A percentile compares a stretch with the other conserved stretches of the same genome.
Evolutionary conservation across 1,140 invertebrate genomes (phyloP).

Genomic region (Alviniconcha marisindica): DNA sequence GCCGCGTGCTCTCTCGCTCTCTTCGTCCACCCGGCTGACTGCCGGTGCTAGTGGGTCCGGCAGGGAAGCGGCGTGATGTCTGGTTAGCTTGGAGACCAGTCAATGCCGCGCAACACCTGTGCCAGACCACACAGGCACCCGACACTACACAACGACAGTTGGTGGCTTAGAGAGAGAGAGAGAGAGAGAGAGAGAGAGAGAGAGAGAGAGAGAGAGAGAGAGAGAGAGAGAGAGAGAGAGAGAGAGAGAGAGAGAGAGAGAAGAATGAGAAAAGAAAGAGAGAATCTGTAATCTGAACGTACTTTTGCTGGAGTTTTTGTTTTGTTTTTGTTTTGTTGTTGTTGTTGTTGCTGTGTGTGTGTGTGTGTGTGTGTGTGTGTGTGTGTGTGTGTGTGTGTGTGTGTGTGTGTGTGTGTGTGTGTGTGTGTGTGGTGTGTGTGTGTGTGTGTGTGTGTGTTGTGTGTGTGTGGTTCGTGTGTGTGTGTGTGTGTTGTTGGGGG

Average conservation of each 20-base stretch:
- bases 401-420: constrained; percentile 23
- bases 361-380: not conserved
- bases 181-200: not conserved
- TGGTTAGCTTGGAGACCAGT: not conserved
- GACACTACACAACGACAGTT: not conserved
- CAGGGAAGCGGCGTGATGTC: not conserved
- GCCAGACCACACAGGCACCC: not conserved
- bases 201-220: not conserved
- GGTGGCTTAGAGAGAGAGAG: not conserved
- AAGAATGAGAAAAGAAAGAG: not conserved
- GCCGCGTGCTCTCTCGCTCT: not conserved
- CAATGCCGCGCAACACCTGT: not conserved
- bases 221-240: not conserved
- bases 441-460: constrained; percentile 23
- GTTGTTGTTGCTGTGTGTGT: constrained; percentile 13
- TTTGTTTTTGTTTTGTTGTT: not conserved
- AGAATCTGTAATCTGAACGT: not conserved
- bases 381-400: not conserved
- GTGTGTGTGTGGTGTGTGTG: constrained; percentile 17
- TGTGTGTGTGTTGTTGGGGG: constrained; percentile 21
- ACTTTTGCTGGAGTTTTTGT: too few species aligned
- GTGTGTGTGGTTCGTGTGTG: constrained; percentile 20
- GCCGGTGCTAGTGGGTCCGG: not conserved
- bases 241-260: constrained; percentile 2
- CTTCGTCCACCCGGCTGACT: not conserved